Conservation (phyloP, 2,797 vertebrate genomes). For the Apodemus agrarius region DNA sequence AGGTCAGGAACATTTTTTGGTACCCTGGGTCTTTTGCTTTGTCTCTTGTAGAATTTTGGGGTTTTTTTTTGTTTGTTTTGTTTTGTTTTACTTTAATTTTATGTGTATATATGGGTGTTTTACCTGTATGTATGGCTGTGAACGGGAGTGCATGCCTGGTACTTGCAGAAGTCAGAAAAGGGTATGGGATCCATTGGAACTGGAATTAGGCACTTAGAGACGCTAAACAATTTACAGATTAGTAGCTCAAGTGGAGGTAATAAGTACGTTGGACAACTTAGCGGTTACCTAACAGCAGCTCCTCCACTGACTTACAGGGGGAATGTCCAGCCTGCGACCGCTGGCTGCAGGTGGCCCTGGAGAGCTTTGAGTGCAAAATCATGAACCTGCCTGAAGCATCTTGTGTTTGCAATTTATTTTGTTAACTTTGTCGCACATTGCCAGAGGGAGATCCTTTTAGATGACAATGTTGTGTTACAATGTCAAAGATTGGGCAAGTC, state of each 20-base stretch:
- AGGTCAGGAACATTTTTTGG: fast-evolving
- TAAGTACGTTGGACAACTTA: neutral
- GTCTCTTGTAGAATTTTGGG: neutral
- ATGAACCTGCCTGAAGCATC: neutral
- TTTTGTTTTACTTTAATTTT: neutral
- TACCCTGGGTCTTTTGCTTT: neutral
- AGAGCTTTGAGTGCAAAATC: neutral
- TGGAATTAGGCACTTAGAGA: neutral
- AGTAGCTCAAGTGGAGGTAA: neutral
- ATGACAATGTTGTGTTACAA: neutral
- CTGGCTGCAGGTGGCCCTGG: neutral
- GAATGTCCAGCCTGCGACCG: neutral
- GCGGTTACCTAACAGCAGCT: too few relatives aligned
- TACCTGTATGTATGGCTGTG: too few relatives aligned
- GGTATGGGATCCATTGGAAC: neutral
- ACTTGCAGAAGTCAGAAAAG: neutral
- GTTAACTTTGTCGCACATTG: neutral
- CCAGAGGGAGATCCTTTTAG: neutral
- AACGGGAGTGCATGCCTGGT: neutral
- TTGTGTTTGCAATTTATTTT: neutral
- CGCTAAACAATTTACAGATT: neutral
- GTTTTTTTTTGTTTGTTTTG: neutral
- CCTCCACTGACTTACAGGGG: neutral
- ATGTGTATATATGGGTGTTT: neutral
- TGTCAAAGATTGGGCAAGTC: neutral